Conservation (phyloP, 2,888 invertebrate species). For the Dilophus febrilis region DNA sequence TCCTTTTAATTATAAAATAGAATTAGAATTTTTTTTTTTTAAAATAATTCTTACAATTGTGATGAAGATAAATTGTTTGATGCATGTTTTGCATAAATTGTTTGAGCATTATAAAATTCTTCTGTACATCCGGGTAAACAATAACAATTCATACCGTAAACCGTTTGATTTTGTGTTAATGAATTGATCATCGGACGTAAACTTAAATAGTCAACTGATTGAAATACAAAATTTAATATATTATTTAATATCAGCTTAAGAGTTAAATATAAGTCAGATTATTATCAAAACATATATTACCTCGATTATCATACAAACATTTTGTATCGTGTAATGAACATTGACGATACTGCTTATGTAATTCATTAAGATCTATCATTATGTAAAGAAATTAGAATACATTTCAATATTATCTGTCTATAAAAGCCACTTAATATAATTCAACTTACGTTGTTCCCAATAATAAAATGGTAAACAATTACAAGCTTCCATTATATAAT, state of each 20-base stretch:
- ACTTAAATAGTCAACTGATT: not conserved
- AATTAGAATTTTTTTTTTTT: too few relatives aligned
- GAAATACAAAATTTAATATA: too few relatives aligned
- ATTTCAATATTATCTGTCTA: too few relatives aligned
- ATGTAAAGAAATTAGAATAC: too few relatives aligned
- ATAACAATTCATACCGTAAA: conserved; percentile 2
- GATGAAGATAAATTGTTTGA: too few relatives aligned
- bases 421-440: not conserved
- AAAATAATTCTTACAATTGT: too few relatives aligned
- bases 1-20: too few relatives aligned
- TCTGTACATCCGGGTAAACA: conserved; percentile 6
- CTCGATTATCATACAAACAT: not conserved
- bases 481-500: conserved; percentile 14
- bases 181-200: too few relatives aligned
- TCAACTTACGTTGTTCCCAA: conserved; percentile 15
- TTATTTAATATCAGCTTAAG: too few relatives aligned
- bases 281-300: not conserved
- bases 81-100: not conserved
- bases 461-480: conserved; percentile 24
- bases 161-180: not conserved
- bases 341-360: not conserved
- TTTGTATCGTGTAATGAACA: not conserved
- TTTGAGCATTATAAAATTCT: conserved; percentile 2
- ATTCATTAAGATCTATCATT: not conserved
- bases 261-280: too few relatives aligned